phyloP scores from a whole-genome alignment of 2,113 vertebrate genomes.

The rat (Rattus norvegicus) region DNA sequence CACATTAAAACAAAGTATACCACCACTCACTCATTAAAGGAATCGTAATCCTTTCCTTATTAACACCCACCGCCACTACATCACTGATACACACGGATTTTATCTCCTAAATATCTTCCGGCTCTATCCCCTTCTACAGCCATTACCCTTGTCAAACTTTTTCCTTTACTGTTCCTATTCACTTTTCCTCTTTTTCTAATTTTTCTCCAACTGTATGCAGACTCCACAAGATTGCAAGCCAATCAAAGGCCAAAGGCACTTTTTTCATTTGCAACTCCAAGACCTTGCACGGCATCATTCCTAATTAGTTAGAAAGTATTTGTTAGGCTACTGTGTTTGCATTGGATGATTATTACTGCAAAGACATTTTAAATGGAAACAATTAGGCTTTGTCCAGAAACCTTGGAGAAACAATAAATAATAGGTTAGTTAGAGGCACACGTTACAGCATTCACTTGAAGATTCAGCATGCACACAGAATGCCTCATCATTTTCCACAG shows the following conservation, averaged over 20 bases:
- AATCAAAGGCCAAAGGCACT: not conserved
- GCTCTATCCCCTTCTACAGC: not conserved
- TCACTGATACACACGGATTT: not conserved
- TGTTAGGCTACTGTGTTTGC: not conserved
- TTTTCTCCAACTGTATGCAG: not conserved
- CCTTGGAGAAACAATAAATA: constrained; percentile 38
- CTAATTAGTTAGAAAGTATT: constrained; percentile 5
- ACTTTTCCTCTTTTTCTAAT: not conserved
- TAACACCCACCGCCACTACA: not conserved
- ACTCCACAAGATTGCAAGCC: not conserved
- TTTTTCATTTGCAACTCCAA: not conserved
- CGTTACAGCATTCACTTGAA: not conserved
- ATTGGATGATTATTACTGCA: not conserved
- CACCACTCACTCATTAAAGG: not conserved
- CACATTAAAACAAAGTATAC: not conserved
- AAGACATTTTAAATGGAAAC: not conserved
- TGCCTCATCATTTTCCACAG: not conserved
- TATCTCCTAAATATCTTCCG: constrained; percentile 9
- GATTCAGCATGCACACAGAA: not conserved
- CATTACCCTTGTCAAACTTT: not conserved
- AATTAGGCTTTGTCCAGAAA: constrained; percentile 16
- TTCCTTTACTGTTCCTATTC: not conserved
- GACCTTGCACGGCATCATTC: not conserved
- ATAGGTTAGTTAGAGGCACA: not conserved
- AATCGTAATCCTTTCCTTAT: not conserved